These are phyloP conservation scores for Arrhopalites spinosus DNA, from an alignment of 2,888 invertebrate genomes.

Conservation along the genomic window DNA sequence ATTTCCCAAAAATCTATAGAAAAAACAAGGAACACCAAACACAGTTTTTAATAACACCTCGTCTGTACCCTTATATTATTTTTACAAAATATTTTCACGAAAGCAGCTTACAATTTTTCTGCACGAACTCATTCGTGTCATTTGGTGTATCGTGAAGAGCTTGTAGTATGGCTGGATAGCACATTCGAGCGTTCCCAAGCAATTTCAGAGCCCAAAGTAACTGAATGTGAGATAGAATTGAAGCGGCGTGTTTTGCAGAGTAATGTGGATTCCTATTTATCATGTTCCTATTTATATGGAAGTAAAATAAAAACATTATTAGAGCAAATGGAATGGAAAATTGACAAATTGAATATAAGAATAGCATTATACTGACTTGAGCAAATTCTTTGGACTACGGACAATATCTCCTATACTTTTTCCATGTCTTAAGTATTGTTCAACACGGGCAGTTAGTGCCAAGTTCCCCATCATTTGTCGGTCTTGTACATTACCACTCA, in stretches of 20 bases:
- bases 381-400: slow-evolving; percentile 46
- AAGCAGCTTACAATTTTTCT: slow-evolving; percentile 40
- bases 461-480: slow-evolving; percentile 52
- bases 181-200: slow-evolving; percentile 42
- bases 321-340: not conserved
- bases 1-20: slow-evolving; percentile 50
- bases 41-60: not conserved
- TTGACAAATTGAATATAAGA: not conserved
- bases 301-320: not conserved
- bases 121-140: slow-evolving; percentile 6
- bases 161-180: slow-evolving; percentile 49
- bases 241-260: slow-evolving; percentile 45
- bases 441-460: slow-evolving; percentile 49
- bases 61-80: not conserved
- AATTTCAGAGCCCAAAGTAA: slow-evolving; percentile 51
- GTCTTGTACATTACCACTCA: slow-evolving; percentile 49
- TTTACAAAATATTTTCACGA: too few relatives aligned
- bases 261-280: slow-evolving; percentile 48
- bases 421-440: slow-evolving; percentile 51
- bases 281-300: slow-evolving; percentile 42
- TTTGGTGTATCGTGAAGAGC: slow-evolving; percentile 38
- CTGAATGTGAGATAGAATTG: slow-evolving; percentile 46
- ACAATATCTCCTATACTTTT: slow-evolving; percentile 39
- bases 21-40: not conserved
- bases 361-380: slow-evolving; percentile 34